Evolutionary conservation across 1,140 invertebrate genomes (phyloP), one percentile per base, ranked within the genome.

Genomic region (Dufourea novaeangliae): DNA sequence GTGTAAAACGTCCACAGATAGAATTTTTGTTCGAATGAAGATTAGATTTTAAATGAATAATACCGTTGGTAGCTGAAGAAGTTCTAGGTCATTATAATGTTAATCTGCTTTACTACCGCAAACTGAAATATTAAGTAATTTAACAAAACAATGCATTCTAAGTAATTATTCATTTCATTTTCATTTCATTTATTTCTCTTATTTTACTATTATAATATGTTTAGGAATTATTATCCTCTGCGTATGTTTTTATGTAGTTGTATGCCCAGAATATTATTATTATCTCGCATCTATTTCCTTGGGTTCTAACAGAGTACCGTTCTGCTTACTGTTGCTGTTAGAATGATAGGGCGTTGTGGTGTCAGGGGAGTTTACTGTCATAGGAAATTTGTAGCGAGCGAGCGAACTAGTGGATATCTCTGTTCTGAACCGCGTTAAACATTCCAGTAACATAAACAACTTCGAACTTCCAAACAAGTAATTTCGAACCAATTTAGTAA

Each of bases 351-450:
- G 52, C 52, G 29, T 56, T 56, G 25, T 14, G 52, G 52, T 56
- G 52, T 27, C 52, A 56, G 25, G 52, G 52, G 52, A 56, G 25
- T 56, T 56, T 56, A 56, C 52, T 56, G 52, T 56, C 52, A 56
- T 56, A 56, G 52, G 52, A 56, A 56, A 56, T 27, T 56, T 56
- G 22, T 56, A 25, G 52, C 52, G n/a, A 25, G 12, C 25, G 52
- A 25, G 52, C 25, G 52, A 14, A 29, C 52, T n/a, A 12, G 10
- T 27, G 52, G 52, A 56, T 56, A 56, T 56, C 52, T 56, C 52
- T 56, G 25, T 56, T 56, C 52, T 27, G 29, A 56, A 56, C 52
- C 52, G 29, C 52, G 25, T 27, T n/a, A 14, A 56, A 56, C 52
- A 29, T 27, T 27, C 29, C 22, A 27, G 25, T 27, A 7, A 11